A percentile compares a stretch with the other conserved stretches of the same genome.
These are phyloP conservation scores for Phortica variegata DNA, from an alignment of 1,140 invertebrate species.

Conservation along the genomic window DNA sequence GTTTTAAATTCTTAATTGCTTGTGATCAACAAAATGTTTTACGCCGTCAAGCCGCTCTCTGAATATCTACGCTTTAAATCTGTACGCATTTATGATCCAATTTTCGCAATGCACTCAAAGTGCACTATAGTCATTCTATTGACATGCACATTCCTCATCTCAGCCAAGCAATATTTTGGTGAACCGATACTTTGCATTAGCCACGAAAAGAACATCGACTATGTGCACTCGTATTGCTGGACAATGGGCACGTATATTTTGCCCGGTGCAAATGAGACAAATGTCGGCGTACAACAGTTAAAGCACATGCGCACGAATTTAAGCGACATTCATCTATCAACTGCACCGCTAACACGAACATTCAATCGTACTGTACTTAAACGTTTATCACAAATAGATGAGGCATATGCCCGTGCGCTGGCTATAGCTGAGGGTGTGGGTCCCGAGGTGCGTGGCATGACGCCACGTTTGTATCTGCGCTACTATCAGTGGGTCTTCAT, in stretches of 20 bases:
- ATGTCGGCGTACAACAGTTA: neutral
- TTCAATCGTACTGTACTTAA: constrained; percentile 26
- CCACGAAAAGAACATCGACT: constrained; percentile 59
- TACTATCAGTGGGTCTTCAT: constrained; percentile 91
- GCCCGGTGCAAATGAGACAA: constrained; percentile 9
- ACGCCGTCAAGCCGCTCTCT: constrained; percentile 36
- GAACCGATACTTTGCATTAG: constrained; percentile 68
- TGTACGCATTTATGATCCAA: constrained; percentile 66
- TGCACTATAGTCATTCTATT: constrained; percentile 68
- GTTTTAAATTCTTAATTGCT: too few relatives aligned
- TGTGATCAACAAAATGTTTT: constrained; percentile 25
- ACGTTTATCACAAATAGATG: constrained; percentile 21
- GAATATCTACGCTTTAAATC: constrained; percentile 62
- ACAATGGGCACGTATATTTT: constrained; percentile 73
- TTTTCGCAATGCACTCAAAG: constrained; percentile 69
- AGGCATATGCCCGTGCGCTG: constrained; percentile 28
- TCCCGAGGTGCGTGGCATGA: constrained; percentile 41
- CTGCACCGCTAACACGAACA: neutral
- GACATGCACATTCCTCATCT: constrained; percentile 65
- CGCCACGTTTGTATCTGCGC: constrained; percentile 68
- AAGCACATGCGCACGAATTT: neutral
- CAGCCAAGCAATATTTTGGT: constrained; percentile 70
- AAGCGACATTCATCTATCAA: neutral
- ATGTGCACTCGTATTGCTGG: constrained; percentile 75
- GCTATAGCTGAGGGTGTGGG: constrained; percentile 45